Evolutionary conservation across 2,797 vertebrate species (phyloP).

Genomic region (Rhinogobio ventralis): DNA sequence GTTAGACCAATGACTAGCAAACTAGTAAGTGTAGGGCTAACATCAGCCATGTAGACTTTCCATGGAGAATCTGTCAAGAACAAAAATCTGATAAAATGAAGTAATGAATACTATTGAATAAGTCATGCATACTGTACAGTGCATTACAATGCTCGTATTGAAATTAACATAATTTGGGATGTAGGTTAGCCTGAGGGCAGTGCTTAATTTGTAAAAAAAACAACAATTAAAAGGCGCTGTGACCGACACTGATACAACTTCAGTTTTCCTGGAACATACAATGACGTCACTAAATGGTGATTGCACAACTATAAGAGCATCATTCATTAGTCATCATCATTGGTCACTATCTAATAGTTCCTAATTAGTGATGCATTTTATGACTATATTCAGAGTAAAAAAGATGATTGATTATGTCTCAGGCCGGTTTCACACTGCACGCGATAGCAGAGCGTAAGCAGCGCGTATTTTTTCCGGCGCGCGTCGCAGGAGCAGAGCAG

Average conservation of each 20-base stretch:
- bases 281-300: background rate
- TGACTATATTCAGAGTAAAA: too few relatives aligned
- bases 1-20: conserved; percentile 88
- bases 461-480: too few relatives aligned
- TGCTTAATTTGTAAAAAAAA: too few relatives aligned
- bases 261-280: background rate
- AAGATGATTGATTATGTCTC: too few relatives aligned
- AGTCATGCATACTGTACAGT: background rate
- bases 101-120: background rate
- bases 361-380: too few relatives aligned
- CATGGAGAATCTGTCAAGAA: conserved; percentile 88
- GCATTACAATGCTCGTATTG: background rate
- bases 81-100: background rate
- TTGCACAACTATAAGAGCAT: background rate
- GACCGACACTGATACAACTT: too few relatives aligned
- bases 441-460: too few relatives aligned
- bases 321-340: background rate
- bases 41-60: conserved; percentile 90
- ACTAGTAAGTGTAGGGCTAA: conserved; percentile 80
- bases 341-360: too few relatives aligned
- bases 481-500: too few relatives aligned
- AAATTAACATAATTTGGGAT: background rate
- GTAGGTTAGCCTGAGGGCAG: too few relatives aligned
- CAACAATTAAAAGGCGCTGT: too few relatives aligned
- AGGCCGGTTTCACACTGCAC: too few relatives aligned